Evolutionary conservation across 2,113 vertebrate genomes (phyloP).

Genomic region (Casuarius casuarius): DNA sequence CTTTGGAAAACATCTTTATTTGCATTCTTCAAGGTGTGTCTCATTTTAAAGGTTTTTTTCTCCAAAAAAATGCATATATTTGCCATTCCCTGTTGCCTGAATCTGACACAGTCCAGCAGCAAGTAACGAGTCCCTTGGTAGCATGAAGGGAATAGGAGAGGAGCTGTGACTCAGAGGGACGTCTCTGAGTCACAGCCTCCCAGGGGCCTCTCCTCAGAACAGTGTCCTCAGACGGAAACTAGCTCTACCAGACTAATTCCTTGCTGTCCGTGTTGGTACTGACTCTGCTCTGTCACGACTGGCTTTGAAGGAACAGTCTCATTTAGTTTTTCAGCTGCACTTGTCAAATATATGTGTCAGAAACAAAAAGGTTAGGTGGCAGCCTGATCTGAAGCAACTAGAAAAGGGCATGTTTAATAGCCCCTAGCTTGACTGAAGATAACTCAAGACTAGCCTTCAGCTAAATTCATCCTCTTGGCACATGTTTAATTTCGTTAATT

Average conservation of each 20-base stretch:
- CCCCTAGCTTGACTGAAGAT: not conserved
- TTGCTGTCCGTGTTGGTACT: not conserved
- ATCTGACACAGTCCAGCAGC: not conserved
- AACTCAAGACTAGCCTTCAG: not conserved
- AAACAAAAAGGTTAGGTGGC: not conserved
- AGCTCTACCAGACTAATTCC: not conserved
- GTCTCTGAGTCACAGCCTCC: not conserved
- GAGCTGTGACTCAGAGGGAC: not conserved
- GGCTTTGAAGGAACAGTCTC: not conserved
- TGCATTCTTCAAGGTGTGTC: not conserved
- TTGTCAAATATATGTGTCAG: fast-evolving
- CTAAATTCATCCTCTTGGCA: not conserved
- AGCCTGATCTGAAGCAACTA: not conserved
- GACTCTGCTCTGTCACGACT: not conserved
- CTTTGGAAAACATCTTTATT: not conserved
- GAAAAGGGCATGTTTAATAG: not conserved
- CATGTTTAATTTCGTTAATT: not conserved
- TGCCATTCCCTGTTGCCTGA: not conserved
- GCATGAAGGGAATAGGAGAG: not conserved
- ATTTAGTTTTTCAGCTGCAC: not conserved
- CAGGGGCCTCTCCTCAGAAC: not conserved
- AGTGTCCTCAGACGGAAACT: not conserved
- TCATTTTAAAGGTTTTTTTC: not conserved
- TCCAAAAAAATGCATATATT: too few species aligned
- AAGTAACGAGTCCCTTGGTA: not conserved